Base-by-base conservation (phyloP, 2,113 vertebrate genomes). In the Poeciliopsis occidentalis region DNA sequence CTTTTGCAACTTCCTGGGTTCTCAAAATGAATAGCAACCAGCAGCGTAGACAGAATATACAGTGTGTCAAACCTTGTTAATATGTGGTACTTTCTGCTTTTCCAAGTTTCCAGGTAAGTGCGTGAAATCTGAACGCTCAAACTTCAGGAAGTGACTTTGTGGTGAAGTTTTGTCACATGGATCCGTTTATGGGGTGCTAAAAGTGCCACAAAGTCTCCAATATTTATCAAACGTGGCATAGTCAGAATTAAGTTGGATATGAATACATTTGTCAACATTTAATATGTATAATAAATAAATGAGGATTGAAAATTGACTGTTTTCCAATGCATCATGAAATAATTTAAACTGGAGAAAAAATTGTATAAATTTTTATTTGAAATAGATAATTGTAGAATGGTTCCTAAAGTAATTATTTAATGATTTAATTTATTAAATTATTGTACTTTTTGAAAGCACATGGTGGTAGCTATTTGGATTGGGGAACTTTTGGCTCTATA, bases 61-160 rank as follows among this genome's bases (percentile, higher is more conserved):
- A 11, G 51, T n/a, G n/a, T 24, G n/a, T 57, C 22, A 24, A 10
- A 8, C 2, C 17, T 57, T 6, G 51, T 10, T 8, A 24, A n/a
- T 57, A 24, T 57, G 2, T n/a, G 51, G 24, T n/a, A n/a, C 24
- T n/a, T 57, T n/a, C 24, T n/a, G 24, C 51, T n/a, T 57, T 22
- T 7, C 24, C 51, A n/a, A 81, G 81, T 76, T 82, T 71, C 80
- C 85, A 85, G 81, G 74, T 90, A 68, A 80, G 85, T 80, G 80
- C n/a, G 51, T n/a, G 51, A 57, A 57, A 24, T 57, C 51, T n/a
- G 17, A 57, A n/a, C n/a, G 1, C 24, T 22, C 24, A n/a, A 57
- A 57, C 51, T 57, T 57, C 51, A 57, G 24, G 47, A 57, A 57
- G 51, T n/a, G 22, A 24, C 32, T 75, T 8, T 19, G 19, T 64